Base-by-base conservation (phyloP, 2,888 invertebrate genomes). In the Marasmarcha lunaedactyla region DNA sequence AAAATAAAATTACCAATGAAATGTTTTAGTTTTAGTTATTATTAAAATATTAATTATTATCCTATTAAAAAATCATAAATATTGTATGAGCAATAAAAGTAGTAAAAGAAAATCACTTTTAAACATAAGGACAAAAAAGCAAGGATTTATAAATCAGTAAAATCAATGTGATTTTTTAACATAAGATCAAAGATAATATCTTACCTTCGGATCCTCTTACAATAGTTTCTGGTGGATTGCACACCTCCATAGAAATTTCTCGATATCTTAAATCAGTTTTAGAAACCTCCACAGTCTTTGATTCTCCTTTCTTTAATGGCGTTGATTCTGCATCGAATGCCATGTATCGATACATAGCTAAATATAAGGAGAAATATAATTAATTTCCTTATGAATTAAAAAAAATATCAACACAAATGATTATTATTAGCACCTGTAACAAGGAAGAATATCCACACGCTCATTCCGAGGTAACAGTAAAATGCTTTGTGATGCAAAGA, bases 401-500 rank as follows among this genome's bases (percentile, higher is more conserved):
- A 30, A 4, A 11, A 4, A 30, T 30, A 11, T 20, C 20, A 20
- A 7, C 20, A 20, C 20, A 20, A 15, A 35, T 10, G 27, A 30
- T 30, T 30, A 30, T 30, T 30, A 10, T 30, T 30, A 6, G n/a
- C 67, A 90, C 90, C 92, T 53, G 90, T 90, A 46, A 93, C 88
- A 15, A 93, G 76, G 41, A 92, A 83, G 63, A 92, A 88, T 61
- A 93, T 92, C 93, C 93, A 93, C 48, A 93, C 64, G 69, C 89
- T 92, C 77, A 93, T 87, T 42, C 93, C 87, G 52, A 93, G 76
- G 62, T 93, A 93, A 73, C 93, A 93, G 60, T 93, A 92, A 59
- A 93, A 85, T 20, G 93, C 92, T 57, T 91, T 86, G 61, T 91
- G 91, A 59, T 92, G 92, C 52, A 79, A 83, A 5, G 84, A 71